phyloP scores from a whole-genome alignment of 2,797 vertebrate genomes.

The Crocidura indochinensis region DNA sequence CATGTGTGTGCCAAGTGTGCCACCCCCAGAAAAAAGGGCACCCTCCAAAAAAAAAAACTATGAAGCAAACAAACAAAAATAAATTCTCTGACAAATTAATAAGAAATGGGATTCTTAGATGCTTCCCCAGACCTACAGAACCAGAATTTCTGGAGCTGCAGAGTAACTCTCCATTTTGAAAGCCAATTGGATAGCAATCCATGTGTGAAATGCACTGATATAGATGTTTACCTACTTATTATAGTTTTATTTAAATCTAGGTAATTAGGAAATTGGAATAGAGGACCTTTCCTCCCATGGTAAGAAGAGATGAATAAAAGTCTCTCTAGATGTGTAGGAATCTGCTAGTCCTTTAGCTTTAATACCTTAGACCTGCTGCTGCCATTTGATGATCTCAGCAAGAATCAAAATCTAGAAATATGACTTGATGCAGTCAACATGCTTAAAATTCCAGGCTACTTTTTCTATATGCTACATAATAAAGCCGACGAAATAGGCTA shows the following conservation, averaged over 20 bases:
- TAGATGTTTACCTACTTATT: constrained; percentile 38
- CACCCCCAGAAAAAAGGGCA: no score
- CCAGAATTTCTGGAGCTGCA: constrained; percentile 5
- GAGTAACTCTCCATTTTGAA: not conserved
- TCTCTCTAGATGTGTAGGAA: not conserved
- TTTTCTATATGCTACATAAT: not conserved
- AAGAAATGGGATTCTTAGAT: not conserved
- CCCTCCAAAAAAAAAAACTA: no score
- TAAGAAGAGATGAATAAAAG: constrained; percentile 3
- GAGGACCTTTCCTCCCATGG: not conserved
- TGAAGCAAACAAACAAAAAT: no score
- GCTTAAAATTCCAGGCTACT: not conserved
- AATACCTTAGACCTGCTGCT: not conserved
- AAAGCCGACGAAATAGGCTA: constrained; percentile 46
- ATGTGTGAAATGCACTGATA: constrained; percentile 21
- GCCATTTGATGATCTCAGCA: not conserved
- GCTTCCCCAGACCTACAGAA: not conserved
- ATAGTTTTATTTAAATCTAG: constrained; percentile 39
- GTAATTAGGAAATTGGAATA: not conserved
- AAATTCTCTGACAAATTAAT: not conserved
- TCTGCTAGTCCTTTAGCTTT: not conserved
- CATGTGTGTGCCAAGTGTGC: no score
- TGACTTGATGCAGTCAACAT: not conserved
- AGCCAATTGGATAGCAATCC: not conserved
- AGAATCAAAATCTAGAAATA: constrained; percentile 31